Conservation (phyloP, 2,888 invertebrate genomes). For the Agonum fuliginosum region DNA sequence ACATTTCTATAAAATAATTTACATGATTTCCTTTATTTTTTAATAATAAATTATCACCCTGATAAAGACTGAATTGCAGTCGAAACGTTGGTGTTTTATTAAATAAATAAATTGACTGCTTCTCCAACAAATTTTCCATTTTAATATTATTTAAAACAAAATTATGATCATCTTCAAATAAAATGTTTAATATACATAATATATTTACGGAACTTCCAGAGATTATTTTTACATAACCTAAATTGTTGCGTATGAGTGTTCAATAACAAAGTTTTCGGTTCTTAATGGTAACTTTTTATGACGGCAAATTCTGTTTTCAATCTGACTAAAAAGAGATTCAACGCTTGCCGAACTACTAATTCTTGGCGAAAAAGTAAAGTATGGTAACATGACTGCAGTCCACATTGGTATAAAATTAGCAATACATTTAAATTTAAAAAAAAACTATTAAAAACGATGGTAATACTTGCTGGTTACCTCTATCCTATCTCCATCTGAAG, state of each 20-base stretch:
- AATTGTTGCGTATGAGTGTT: constrained; percentile 4
- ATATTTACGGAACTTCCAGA: neutral
- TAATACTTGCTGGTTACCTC: constrained; percentile 26
- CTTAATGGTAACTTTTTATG: constrained; percentile 12
- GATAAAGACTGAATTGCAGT: too few relatives aligned
- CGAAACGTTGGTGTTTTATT: too few relatives aligned
- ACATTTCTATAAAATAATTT: too few relatives aligned
- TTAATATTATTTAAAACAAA: too few relatives aligned
- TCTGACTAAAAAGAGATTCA: constrained; percentile 11
- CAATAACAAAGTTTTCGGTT: constrained; percentile 1
- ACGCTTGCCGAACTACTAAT: constrained; percentile 7
- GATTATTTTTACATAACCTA: constrained; percentile 4
- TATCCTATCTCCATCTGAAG: neutral
- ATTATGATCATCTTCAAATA: too few relatives aligned
- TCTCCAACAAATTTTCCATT: too few relatives aligned
- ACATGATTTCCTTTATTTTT: too few relatives aligned
- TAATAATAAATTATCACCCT: too few relatives aligned
- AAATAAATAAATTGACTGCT: too few relatives aligned
- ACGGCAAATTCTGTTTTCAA: neutral
- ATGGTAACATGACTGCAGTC: constrained; percentile 17
- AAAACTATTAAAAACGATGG: neutral
- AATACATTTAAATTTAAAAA: neutral
- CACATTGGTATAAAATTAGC: neutral
- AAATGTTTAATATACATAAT: too few relatives aligned
- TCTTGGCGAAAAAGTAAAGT: constrained; percentile 3